Conservation (phyloP, 2,113 vertebrate genomes). For the Corynorhinus townsendii region DNA sequence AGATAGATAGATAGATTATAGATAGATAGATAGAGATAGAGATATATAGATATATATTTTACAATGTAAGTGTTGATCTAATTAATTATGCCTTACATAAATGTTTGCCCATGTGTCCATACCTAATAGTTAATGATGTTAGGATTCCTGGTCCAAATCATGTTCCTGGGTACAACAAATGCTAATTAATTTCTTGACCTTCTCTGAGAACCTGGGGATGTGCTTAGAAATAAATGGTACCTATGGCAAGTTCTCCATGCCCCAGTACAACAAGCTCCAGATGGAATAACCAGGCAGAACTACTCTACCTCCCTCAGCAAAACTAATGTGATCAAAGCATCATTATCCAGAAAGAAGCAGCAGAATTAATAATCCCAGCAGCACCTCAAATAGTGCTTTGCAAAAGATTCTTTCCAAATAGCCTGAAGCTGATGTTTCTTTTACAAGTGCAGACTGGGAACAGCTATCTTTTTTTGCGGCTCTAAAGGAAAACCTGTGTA, state of each 20-base stretch:
- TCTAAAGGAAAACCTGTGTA: background rate
- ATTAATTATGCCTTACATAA: background rate
- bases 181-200: background rate
- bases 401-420: conserved; percentile 39
- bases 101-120: background rate
- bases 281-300: background rate
- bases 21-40: too few species aligned
- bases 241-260: background rate
- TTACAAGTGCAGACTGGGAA: conserved; percentile 34
- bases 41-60: background rate
- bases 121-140: background rate
- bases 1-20: too few species aligned
- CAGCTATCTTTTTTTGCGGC: background rate
- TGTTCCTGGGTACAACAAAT: background rate
- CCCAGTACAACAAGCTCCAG: background rate
- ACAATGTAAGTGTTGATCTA: background rate
- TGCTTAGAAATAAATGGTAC: background rate
- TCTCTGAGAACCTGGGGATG: background rate
- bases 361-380: conserved; percentile 54
- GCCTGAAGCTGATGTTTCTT: conserved; percentile 27
- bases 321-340: conserved; percentile 22
- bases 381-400: background rate
- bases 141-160: background rate
- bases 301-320: conserved; percentile 21
- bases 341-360: conserved; percentile 27